A percentile compares a stretch with the other conserved stretches of the same genome.
Conservation (phyloP, 2,888 invertebrate species). For the Schizaphis graminum region DNA sequence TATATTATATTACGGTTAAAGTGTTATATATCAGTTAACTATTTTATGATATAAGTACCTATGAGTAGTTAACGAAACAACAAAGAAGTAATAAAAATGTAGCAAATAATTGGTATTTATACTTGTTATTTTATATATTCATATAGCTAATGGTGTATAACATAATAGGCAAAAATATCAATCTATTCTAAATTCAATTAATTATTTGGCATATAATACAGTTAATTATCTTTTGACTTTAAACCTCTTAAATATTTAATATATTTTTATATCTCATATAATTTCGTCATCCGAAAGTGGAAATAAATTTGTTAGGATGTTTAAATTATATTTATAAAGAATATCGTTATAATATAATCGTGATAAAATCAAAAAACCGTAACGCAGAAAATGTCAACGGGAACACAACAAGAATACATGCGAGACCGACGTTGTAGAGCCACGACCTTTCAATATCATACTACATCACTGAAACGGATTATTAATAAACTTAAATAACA, state of each 20-base stretch:
- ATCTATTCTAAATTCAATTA: background rate
- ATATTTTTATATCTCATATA: background rate
- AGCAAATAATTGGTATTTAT: background rate
- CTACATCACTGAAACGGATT: background rate
- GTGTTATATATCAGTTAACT: background rate
- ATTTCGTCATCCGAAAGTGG: background rate
- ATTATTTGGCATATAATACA: background rate
- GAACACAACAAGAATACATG: background rate
- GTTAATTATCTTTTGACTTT: background rate
- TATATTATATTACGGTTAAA: background rate
- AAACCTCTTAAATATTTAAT: background rate
- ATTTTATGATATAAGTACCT: background rate
- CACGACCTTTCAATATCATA: background rate
- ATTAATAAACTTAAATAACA: slow-evolving; percentile 2
- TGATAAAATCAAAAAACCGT: slow-evolving; percentile 58
- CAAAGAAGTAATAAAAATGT: background rate
- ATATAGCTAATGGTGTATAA: background rate
- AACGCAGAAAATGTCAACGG: slow-evolving; percentile 55
- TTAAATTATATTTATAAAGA: background rate
- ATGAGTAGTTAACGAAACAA: background rate
- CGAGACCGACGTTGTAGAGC: background rate
- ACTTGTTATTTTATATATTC: background rate
- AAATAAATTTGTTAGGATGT: background rate
- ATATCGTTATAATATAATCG: background rate
- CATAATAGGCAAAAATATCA: background rate